Base-by-base conservation (phyloP, 2,113 vertebrate genomes). In the Epinephelus fuscoguttatus region DNA sequence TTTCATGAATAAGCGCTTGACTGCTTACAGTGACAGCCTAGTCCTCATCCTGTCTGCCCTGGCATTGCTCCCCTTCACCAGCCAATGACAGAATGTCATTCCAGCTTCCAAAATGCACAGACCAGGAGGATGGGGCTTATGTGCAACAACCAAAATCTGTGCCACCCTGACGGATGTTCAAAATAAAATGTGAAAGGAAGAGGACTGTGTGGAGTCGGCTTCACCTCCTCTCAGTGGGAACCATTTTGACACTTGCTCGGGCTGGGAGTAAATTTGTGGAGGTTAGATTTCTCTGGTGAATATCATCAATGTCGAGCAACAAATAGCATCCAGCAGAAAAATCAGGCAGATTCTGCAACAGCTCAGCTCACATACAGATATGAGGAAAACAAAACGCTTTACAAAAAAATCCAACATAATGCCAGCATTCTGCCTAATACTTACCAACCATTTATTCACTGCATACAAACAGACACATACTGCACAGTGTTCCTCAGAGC, bases 1-100 rank as follows among this genome's bases (percentile, higher is more conserved):
- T 94, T 95, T 94, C 90, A 91, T 91, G 89, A 95, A 94, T 92
- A 94, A 93, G 88, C 89, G 93, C 91, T 94, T 92, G 91, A 94
- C 89, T 94, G 93, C 91, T 91, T 91, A 88, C 91, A 89, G 82
- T 93, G 94, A 93, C 93, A 93, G 94, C 81, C 84, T 74, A 75
- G 90, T 90, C 92, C 81, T 94, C 90, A 89, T 89, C 80, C 84
- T 85, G 83, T 90, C 89, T 86, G 87, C 88, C 73, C 87, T 79
- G 85, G 86, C 90, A 88, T 76, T 60, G 66, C 80, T 87, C 76
- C 80, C 80, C 60, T 72, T 11, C 42, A 61, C 87, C 88, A 84
- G 69, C 88, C 89, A 88, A 84, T 85, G 92, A 92, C 91, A 90
- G 81, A 87, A 90, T 87, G 82, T 90, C 82, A 89, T 85, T 87